Base-by-base conservation (phyloP, 1,140 invertebrate species). In the Eubasilissa regina region DNA sequence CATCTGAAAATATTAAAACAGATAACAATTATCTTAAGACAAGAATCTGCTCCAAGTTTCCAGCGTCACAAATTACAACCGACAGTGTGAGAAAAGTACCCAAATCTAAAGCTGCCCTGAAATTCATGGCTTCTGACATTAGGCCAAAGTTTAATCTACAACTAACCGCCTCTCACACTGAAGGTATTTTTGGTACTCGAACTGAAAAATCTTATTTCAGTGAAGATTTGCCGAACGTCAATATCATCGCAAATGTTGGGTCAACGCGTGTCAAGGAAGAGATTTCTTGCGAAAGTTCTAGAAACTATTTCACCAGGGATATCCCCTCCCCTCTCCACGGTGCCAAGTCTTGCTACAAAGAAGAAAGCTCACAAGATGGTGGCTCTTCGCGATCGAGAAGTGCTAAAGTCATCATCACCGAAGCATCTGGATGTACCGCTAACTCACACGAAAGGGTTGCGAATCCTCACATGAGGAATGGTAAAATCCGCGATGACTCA, bases 331-430 rank as follows among this genome's bases (percentile, higher is more conserved):
- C 66, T 70, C 15, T 21, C 7, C 48, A 53, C 51, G 66, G 66
- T 70, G 66, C 66, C 66, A 70, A 70, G 66, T 51, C 25, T 70
- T 70, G 19, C 10, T 21, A 51, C 19, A 47, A 68, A 13, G 64
- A 68, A 68, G 44, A 68, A 17, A 47, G 3, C 55, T 58, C 17
- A 11, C 55, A 7, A 6, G 55, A 19, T 15, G 21, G 55, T 64
- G 19, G 8, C 25, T 25, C 35, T 21, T 64, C 60, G n/a, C 11
- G n/a, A 64, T 43, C 25, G 13, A 64, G 25, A 43, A 64, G 19
- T 17, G 25, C 35, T 35, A 64, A 64, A 44, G 9, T 44, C 19
- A 12, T 12, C 15, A 25, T 21, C 12, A 17, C 25, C 4, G 60
- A 35, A 43, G 25, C 60, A 6, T 25, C 10, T 64, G 25, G 11